These are phyloP conservation scores for Drosophila neotestacea DNA, from an alignment of 2,888 invertebrate species.

Conservation along the genomic window DNA sequence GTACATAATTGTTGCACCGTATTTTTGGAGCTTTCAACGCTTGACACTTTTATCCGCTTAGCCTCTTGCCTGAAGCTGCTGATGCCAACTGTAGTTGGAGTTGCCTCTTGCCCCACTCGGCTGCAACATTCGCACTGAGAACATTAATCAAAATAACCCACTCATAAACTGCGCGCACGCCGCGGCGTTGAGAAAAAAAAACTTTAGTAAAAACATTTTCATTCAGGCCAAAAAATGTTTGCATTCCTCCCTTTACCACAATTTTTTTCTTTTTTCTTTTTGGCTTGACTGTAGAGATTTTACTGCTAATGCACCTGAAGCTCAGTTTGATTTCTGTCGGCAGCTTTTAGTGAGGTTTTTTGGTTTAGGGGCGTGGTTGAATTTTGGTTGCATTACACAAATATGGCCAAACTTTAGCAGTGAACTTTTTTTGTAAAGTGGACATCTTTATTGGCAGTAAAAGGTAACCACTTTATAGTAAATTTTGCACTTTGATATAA, in stretches of 20 bases:
- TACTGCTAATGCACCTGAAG: slow-evolving; percentile 46
- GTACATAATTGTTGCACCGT: slow-evolving; percentile 41
- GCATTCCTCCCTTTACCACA: slow-evolving; percentile 1
- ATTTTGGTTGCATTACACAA: slow-evolving; percentile 6
- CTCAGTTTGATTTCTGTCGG: slow-evolving; percentile 59
- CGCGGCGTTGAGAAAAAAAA: slow-evolving; percentile 7
- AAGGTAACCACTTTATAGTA: not conserved
- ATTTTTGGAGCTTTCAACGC: slow-evolving; percentile 42
- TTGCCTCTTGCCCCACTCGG: slow-evolving; percentile 18
- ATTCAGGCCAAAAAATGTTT: slow-evolving; percentile 49
- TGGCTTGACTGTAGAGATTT: slow-evolving; percentile 30
- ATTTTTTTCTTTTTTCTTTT: slow-evolving; percentile 8
- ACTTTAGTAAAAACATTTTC: slow-evolving; percentile 52
- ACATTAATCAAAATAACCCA: slow-evolving; percentile 74
- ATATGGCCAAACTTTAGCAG: slow-evolving; percentile 10
- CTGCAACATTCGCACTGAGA: slow-evolving; percentile 36
- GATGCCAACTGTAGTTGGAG: slow-evolving; percentile 26
- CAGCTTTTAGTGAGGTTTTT: slow-evolving; percentile 38
- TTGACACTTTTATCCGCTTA: slow-evolving; percentile 54
- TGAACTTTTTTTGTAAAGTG: slow-evolving; percentile 7
- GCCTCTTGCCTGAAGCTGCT: slow-evolving; percentile 28
- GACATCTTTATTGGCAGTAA: slow-evolving; percentile 1
- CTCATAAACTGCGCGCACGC: slow-evolving; percentile 63
- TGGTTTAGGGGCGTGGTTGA: not conserved
- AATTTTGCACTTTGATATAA: not conserved